Evolutionary conservation across 2,113 vertebrate species (phyloP), one percentile per base, ranked within the genome.

Genomic region (Bos indicus): DNA sequence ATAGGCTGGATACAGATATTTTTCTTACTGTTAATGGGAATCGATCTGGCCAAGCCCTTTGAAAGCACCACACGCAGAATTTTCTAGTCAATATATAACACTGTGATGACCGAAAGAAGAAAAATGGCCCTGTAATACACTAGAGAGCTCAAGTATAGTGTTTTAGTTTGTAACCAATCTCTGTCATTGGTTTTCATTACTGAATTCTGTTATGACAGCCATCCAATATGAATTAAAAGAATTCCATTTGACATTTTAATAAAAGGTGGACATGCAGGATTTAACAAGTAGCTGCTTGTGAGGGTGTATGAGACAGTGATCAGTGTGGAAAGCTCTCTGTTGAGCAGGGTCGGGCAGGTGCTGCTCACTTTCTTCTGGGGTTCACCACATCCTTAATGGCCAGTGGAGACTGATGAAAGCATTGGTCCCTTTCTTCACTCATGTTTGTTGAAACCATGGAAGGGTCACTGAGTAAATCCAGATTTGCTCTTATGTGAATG

Each of bases 221-320:
- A 98, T 90, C 90, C 25, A 46, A 11, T 91, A 83, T n/a, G 81
- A 97, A 95, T 96, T 46, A 97, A 92, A 96, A 92, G 56, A 91
- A 97, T 95, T 91, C 80, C 19, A 87, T 94, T 60, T 96, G 98
- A 91, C 94, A 89, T 97, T 97, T 96, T 98, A 97, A 97, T 97
- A 87, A 97, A 97, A 97, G 60, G 59, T 89, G 62, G 89, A 87
- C 78, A 48, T 56, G 82, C 25, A 71, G 54, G 88, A 56, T 89
- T 97, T 96, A 94, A 88, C 71, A 81, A 84, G 64, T 56, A 96
- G 74, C 84, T 88, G 46, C 82, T 85, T 64, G 88, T 74, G 57
- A 95, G 71, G 81, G 26, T 82, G 11, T 83, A 46, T 0, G 11
- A 81, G 16, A 60, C 85, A 59, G 54, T 54, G 92, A 56, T 92